A percentile compares a stretch with the other conserved stretches of the same genome.
Evolutionary conservation across 2,888 invertebrate genomes (phyloP).

Genomic region (Cremastobaeus sp.): DNA sequence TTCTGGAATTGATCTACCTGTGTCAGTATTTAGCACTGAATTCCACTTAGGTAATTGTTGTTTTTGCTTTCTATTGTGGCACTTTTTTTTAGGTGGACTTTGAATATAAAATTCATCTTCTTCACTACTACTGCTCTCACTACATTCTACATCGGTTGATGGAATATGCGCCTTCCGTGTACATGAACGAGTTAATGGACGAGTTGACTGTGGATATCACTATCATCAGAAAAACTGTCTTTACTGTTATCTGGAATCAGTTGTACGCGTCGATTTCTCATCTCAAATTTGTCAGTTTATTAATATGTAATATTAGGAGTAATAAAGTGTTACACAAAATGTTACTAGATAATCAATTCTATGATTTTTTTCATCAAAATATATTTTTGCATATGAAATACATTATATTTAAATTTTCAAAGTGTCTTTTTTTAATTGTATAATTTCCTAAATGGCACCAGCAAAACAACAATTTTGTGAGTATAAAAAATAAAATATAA

Average conservation of each 20-base stretch:
- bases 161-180: too few species aligned
- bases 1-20: conserved; percentile 10
- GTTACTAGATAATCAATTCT: conserved; percentile 24
- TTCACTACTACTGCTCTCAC: conserved; percentile 17
- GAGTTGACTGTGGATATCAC: too few species aligned
- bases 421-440: too few species aligned
- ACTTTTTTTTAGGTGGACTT: conserved; percentile 17
- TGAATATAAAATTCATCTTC: conserved; percentile 11
- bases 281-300: conserved; percentile 33
- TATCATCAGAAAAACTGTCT: conserved; percentile 29
- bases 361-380: too few species aligned
- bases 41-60: conserved; percentile 27
- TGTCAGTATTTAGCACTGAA: conserved; percentile 18
- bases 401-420: too few species aligned
- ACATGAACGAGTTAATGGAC: too few species aligned
- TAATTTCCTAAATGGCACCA: too few species aligned
- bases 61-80: conserved; percentile 11
- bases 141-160: conserved; percentile 21
- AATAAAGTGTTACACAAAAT: conserved; percentile 23
- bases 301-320: conserved; percentile 30
- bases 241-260: conserved; percentile 22
- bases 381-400: too few species aligned
- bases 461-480: too few species aligned
- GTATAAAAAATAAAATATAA: conserved; percentile 24
- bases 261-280: conserved; percentile 25